Evolutionary conservation across 2,888 invertebrate species (phyloP).

Genomic region (Drosophila mulleri): DNA sequence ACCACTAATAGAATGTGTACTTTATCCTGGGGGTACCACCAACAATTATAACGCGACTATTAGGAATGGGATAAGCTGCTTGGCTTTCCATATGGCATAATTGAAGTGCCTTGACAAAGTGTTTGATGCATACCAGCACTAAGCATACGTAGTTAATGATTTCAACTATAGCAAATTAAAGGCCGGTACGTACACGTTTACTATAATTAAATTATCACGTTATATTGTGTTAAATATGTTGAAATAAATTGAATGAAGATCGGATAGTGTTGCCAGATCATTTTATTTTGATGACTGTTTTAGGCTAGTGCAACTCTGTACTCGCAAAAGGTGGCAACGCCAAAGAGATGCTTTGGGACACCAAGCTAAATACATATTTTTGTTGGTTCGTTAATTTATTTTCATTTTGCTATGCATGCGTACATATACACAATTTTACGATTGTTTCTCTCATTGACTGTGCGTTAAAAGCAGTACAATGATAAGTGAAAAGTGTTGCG

Average conservation of each 20-base stretch:
- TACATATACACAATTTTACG: not conserved
- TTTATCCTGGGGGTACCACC: too few relatives aligned
- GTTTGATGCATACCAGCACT: too few relatives aligned
- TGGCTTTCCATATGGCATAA: too few relatives aligned
- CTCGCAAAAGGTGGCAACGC: conserved; percentile 25
- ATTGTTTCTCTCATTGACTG: conserved; percentile 13
- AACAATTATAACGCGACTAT: too few relatives aligned
- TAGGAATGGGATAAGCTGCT: too few relatives aligned
- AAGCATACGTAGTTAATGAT: too few relatives aligned
- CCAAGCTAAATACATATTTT: conserved; percentile 37
- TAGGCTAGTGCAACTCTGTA: conserved; percentile 19
- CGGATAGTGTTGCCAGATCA: conserved; percentile 13
- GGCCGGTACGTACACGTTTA: too few relatives aligned
- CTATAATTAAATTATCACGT: too few relatives aligned
- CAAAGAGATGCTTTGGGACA: not conserved
- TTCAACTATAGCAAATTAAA: too few relatives aligned
- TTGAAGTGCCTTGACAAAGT: too few relatives aligned
- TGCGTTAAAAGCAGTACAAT: not conserved
- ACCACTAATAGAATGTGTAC: too few relatives aligned
- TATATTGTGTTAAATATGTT: too few relatives aligned
- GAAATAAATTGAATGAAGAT: not conserved
- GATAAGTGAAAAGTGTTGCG: not conserved
- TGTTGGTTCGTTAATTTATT: conserved; percentile 21
- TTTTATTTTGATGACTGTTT: accelerated
- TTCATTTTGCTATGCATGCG: not conserved